Percentiles rank a stretch among this genome's conserved stretches.
Conservation (phyloP, 2,797 vertebrate genomes). For the Labroides dimidiatus region DNA sequence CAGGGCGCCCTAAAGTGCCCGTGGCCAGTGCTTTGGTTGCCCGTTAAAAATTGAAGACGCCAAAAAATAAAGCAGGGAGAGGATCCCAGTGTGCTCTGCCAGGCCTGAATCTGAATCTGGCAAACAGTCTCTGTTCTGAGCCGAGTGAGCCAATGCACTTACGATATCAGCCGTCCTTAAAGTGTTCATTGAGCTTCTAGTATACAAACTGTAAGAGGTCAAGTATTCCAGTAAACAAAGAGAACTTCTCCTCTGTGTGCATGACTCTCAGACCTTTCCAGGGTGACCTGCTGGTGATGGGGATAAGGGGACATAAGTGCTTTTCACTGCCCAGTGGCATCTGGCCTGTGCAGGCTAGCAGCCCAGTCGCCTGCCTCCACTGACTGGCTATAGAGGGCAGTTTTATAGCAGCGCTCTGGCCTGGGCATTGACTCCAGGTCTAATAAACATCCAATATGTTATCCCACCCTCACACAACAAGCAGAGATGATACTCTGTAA, state of each 20-base stretch:
- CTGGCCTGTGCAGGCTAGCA: conserved; percentile 72
- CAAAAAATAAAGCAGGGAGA: conserved; percentile 72
- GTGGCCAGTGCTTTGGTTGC: conserved; percentile 67
- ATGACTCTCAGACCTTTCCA: conserved; percentile 54
- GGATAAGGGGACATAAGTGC: conserved; percentile 61
- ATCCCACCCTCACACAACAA: conserved; percentile 72
- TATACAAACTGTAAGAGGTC: conserved; percentile 23
- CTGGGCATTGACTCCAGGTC: conserved; percentile 74
- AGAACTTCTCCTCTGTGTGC: conserved; percentile 30
- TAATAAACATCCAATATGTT: conserved; percentile 84
- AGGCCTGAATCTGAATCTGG: conserved; percentile 27
- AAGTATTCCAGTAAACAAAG: conserved; percentile 57
- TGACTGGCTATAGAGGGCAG: conserved; percentile 66
- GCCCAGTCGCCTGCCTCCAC: conserved; percentile 70
- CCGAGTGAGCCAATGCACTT: conserved; percentile 24
- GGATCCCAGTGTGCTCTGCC: conserved; percentile 47
- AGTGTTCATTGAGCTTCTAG: too few relatives aligned
- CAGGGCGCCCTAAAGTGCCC: conserved; percentile 75
- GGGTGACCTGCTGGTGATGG: conserved; percentile 59
- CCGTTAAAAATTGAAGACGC: conserved; percentile 79
- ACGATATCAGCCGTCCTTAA: conserved; percentile 12
- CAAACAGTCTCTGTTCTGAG: conserved; percentile 20
- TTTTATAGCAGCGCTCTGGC: conserved; percentile 78
- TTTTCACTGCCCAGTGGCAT: conserved; percentile 74
- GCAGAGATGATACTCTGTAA: conserved; percentile 77